Base-by-base conservation (phyloP, 2,888 invertebrate genomes). In the Catocala fraxini region DNA sequence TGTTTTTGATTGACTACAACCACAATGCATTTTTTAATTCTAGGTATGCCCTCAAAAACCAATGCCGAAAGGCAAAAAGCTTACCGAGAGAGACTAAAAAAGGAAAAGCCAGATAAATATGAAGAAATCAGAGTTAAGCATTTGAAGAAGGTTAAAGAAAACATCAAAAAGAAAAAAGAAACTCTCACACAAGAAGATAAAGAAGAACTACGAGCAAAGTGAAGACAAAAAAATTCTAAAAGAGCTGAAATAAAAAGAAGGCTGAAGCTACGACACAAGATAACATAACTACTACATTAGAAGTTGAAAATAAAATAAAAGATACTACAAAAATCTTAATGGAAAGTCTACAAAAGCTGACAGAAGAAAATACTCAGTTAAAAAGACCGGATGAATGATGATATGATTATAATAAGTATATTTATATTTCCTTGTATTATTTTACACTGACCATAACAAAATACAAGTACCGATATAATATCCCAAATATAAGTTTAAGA, bases 151-250 rank as follows among this genome's bases (percentile, higher is more conserved):
- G 49, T 56, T 52, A 59, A 60, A 64, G 60, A 64, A 64, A 60
- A 64, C 46, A 60, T 60, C 54, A 60, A 60, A 60, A 60, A 55
- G 59, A 60, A 63, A 56, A 39, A 67, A 54, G 55, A 63, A 51
- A 46, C 43, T 46, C 57, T 65, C 9, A 65, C 65, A 59, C 57
- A 65, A 46, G 65, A 61, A 51, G 51, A 65, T 39, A 65, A 65
- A 65, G 25, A 62, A 55, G 35, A 65, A 55, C 62, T 61, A 56
- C 56, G 55, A 46, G 55, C 49, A 61, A 60, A 56, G 47, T 62
- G 56, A 56, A 62, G 61, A 53, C 47, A 62, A 53, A 46, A 51
- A 51, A 62, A 56, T 62, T 35, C 61, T 53, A 59, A 45, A 59
- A 52, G 51, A 56, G 51, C 56, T 51, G 56, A 56, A 56, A 56